phyloP scores from a whole-genome alignment of 1,140 invertebrate species.

The Thaumatotibia leucotreta region DNA sequence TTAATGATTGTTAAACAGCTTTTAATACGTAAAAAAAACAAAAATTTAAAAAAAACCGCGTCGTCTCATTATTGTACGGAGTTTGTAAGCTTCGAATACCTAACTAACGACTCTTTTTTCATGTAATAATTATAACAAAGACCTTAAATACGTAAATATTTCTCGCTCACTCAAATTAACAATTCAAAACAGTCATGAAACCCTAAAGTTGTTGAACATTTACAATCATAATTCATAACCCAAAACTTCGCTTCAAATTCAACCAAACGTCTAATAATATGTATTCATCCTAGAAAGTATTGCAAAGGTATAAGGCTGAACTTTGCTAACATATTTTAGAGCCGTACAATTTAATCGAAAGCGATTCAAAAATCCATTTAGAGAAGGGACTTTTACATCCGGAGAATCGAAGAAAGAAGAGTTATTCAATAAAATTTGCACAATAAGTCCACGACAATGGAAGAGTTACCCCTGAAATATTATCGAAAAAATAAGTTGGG shows the following conservation, averaged over 20 bases:
- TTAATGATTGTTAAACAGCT: no score
- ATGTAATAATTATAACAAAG: no score
- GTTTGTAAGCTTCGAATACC: no score
- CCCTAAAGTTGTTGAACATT: neutral
- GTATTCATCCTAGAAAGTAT: no score
- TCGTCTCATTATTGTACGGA: no score
- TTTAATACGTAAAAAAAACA: no score
- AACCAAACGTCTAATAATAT: no score
- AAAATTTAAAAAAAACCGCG: no score
- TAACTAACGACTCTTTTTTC: no score
- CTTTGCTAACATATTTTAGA: neutral
- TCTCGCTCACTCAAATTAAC: no score
- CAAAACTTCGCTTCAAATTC: neutral
- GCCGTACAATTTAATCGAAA: neutral
- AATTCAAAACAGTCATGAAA: neutral
- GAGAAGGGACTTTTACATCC: neutral
- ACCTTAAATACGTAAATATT: no score
- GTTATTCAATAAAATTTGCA: constrained; percentile 10
- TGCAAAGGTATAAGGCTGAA: no score
- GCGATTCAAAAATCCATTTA: neutral
- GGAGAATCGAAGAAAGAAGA: neutral
- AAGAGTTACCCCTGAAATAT: constrained; percentile 7
- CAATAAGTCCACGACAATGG: neutral
- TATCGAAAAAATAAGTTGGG: neutral
- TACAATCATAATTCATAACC: neutral